Evolutionary conservation across 2,797 vertebrate genomes (phyloP), one percentile per base, ranked within the genome.

Genomic region (Agapornis canus): DNA sequence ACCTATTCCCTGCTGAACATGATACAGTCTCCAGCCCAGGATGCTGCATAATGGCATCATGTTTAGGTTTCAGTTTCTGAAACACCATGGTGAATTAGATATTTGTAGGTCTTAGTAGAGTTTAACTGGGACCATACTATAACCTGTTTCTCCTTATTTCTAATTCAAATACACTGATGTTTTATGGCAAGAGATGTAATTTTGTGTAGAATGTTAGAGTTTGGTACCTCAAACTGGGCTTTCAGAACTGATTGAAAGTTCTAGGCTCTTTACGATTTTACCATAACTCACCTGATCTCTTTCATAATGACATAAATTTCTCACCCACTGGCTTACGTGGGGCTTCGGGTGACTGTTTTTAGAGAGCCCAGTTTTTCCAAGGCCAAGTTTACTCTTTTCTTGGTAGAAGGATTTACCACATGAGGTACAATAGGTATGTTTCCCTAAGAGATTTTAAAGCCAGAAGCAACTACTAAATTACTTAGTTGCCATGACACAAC

Each of bases 401-500:
- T 17, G 22, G n/a, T 70, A 45, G 73, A 61, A 72, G 26, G 51
- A 70, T 90, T 94, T 90, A 76, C 63, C 45, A 70, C 79, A 68
- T 65, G 54, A 76, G 64, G 27, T 86, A 56, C 68, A 76, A 54
- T 42, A 80, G 78, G 26, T 80, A 48, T 10, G 22, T 84, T 57
- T 84, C 32, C 59, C 54, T 37, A 20, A 13, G 16, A 73, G 70
- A 39, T 79, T 76, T 82, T 82, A 61, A 90, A 91, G 45, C 32
- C 70, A 79, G 47, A 72, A 92, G 56, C 23, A 29, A 19, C 59
- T 72, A 52, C 71, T 92, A 91, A 84, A 90, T 90, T 89, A 72
- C 72, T 81, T 65, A 51, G 45, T 66, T 10, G 6, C 63, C 11
- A 4, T 89, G 89, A 82, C 51, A 39, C 51, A n/a, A 79, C 47